Base-by-base conservation (phyloP, 2,113 vertebrate species). In the Plotosus lineatus region DNA sequence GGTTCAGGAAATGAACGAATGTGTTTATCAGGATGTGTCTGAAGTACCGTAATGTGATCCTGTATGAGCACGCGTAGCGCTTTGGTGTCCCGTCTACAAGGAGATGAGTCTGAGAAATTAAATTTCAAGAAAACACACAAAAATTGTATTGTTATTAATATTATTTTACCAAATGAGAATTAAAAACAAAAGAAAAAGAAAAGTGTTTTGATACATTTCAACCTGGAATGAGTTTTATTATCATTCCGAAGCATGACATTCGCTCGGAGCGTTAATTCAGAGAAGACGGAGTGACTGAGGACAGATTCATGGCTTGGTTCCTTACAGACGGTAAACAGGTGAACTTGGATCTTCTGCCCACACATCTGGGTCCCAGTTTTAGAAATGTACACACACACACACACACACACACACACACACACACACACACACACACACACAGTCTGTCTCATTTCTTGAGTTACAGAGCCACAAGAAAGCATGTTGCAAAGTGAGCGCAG, bases 291-390 rank as follows among this genome's bases (percentile, higher is more conserved):
- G 48, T 19, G 46, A 26, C 26, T 69, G 26, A 58, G 75, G 38
- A 48, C 69, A 51, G 80, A 84, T 86, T 78, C 80, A 87, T 84
- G 46, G 51, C 44, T 72, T 26, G 60, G 51, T 84, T 53, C 81
- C 48, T 66, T 71, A 55, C 72, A 75, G 78, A 76, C 14, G 46
- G 61, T 40, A 83, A 83, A 80, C 84, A 85, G 82, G 77, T 80
- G 63, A 85, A 81, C 83, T 82, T 78, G 38, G 75, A 60, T 66
- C 68, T 38, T 68, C 26, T 17, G 19, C 81, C 69, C 23, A 26
- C 31, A 77, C 75, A 83, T 85, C 75, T 82, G 80, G 80, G 81
- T 68, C 60, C 81, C 73, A 55, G 77, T 11, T 80, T 75, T 61
- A 48, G 40, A 55, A 56, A 83, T 44, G 42, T 21, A 28, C n/a